phyloP scores from a whole-genome alignment of 1,140 invertebrate species.

The Atta colombica region DNA sequence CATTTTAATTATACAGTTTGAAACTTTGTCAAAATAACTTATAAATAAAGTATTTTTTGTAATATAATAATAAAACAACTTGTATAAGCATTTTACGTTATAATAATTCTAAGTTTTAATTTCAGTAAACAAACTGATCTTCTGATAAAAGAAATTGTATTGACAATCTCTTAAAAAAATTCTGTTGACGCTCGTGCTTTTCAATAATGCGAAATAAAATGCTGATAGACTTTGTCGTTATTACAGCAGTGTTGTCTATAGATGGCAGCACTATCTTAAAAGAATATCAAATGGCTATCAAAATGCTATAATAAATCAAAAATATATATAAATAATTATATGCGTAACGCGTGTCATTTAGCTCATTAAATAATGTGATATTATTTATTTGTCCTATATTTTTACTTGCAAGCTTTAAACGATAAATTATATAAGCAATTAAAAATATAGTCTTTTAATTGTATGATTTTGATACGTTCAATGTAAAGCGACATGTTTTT shows the following conservation, averaged over 20 bases:
- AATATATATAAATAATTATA: neutral
- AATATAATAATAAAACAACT: neutral
- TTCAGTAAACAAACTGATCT: neutral
- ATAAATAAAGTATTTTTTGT: neutral
- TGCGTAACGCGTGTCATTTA: too few species aligned
- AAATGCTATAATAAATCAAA: neutral
- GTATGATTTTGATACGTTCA: neutral
- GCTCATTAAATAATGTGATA: neutral
- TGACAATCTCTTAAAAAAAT: neutral
- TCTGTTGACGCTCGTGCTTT: neutral
- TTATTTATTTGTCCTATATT: neutral
- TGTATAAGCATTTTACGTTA: neutral
- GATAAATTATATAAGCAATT: neutral
- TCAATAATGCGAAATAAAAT: neutral
- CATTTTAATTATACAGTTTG: neutral
- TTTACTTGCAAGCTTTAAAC: neutral
- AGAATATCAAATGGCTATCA: neutral
- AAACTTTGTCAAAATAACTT: neutral
- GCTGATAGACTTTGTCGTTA: neutral
- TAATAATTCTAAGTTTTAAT: neutral
- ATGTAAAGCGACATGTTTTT: neutral
- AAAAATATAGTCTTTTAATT: neutral
- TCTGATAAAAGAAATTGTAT: neutral
- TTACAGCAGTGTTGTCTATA: neutral
- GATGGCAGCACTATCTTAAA: slow-evolving; percentile 38